Percentiles rank a stretch among this genome's conserved stretches.
phyloP scores from a whole-genome alignment of 2,113 vertebrate genomes.

The Anser cygnoides region DNA sequence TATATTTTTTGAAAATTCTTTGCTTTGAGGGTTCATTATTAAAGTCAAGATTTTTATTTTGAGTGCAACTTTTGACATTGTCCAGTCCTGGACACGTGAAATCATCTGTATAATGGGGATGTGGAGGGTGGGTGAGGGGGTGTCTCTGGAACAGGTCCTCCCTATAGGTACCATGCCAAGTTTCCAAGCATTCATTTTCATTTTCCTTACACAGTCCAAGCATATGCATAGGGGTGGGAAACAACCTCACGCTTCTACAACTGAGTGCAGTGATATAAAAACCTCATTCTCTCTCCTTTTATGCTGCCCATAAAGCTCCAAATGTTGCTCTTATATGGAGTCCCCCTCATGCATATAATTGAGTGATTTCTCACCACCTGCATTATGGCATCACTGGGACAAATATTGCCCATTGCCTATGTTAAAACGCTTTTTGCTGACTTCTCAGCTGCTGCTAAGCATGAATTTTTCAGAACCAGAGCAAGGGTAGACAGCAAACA shows the following conservation, averaged over 20 bases:
- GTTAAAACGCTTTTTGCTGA: conserved; percentile 20
- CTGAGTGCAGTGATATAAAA: not conserved
- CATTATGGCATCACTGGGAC: conserved; percentile 52
- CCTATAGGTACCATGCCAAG: not conserved
- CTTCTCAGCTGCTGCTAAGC: conserved; percentile 40
- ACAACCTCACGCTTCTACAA: conserved; percentile 34
- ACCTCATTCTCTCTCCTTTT: conserved; percentile 59
- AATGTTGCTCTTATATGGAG: conserved; percentile 65
- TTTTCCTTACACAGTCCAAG: conserved; percentile 32
- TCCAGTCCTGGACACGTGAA: not conserved
- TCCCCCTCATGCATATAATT: conserved; percentile 63
- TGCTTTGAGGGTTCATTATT: not conserved
- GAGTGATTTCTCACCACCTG: conserved; percentile 66
- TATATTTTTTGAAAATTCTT: not conserved
- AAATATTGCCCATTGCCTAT: conserved; percentile 32
- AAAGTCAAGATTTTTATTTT: conserved; percentile 18
- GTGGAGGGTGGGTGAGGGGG: not conserved
- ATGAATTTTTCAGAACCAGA: conserved; percentile 18
- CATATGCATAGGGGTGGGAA: conserved; percentile 53
- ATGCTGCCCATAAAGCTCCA: conserved; percentile 65
- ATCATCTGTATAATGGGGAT: not conserved
- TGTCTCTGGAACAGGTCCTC: not conserved
- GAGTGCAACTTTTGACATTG: not conserved
- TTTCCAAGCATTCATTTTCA: not conserved
- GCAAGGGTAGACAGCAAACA: not conserved